Base-by-base conservation (phyloP, 2,888 invertebrate genomes). In the Oscheius sp. region DNA sequence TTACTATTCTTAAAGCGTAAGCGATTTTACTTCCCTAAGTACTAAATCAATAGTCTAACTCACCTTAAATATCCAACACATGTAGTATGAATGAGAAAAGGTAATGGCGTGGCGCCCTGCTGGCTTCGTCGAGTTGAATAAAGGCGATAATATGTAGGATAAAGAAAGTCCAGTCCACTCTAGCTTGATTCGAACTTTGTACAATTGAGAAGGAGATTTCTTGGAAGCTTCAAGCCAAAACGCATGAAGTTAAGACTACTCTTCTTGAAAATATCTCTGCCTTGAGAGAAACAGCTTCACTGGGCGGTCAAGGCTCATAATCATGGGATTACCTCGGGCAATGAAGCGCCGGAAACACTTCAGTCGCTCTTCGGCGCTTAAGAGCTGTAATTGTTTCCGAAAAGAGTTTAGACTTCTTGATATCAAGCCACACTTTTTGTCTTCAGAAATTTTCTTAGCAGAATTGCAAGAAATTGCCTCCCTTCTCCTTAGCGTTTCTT, bases 51-150 rank as follows among this genome's bases (percentile, higher is more conserved):
- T 65, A 34, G 23, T 39, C 27, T 1, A 65, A 34, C 65, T 53
- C 53, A 65, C 65, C 65, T 65, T 65, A 55, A 65, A 65, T 52
- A 65, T 37, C 65, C 65, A 65, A 37, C 65, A 65, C 65, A 65
- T 65, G 55, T 45, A 61, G 61, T 61, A 61, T 61, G 61, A 61
- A 61, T 61, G 61, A 42, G 61, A 31, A 61, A 45, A 45, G 42
- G 61, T 61, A 45, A 45, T 61, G 15, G 61, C 34, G 37, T 17
- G 61, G 45, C 45, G 45, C 61, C 61, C 48, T 48, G 31, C 61
- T 61, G 61, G 34, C 34, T 17, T 52, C 50, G 57, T 37, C 37
- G 3, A 33, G 55, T 37, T 29, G 58, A 58, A 58, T 37, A 58
- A 58, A 58, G 58, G 27, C 58, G 58, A 58, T 34, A 31, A 58